Base-by-base conservation (phyloP, 2,797 vertebrate genomes). In the Petrocephalus schoutedeni region DNA sequence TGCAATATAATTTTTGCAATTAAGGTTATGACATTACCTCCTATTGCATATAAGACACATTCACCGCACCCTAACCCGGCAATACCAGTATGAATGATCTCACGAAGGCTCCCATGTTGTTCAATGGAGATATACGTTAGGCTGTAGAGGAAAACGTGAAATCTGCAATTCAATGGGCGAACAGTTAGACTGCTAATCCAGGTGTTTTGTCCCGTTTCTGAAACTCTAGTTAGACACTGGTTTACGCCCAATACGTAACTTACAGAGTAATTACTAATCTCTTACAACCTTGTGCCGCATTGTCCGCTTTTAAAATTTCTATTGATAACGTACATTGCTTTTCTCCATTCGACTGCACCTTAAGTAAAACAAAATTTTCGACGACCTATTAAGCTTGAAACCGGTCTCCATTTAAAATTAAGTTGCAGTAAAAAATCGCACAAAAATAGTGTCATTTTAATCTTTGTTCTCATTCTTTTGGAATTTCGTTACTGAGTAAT, bases 1-100 rank as follows among this genome's bases (percentile, higher is more conserved):
- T 80, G 71, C n/a, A 80, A 80, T 80, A 80, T 80, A 80, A 80
- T 80, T 49, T 16, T 80, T 49, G 74, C 74, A 80, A 49, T 49
- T 49, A 80, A 80, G 41, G 7, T 80, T 49, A 80, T 41, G 41
- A 45, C 74, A 49, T 36, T 80, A 1, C 41, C 14, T 0, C 74
- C 19, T 61, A 49, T 80, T 80, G 41, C 19, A 21, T 49, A 10
- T 80, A 45, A 80, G 41, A 41, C 74, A 80, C 41, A 49, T 45
- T 80, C 41, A 77, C 71, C 49, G 74, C 74, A 80, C 74, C 41
- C n/a, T 80, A 80, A 45, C 41, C 74, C 74, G 16, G 41, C 41
- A 49, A 21, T 80, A 80, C 74, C 74, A 12, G 32, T 36, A 80
- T 49, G 19, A 45, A 49, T 80, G 74, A 2, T 49, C 74, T 49